phyloP scores from a whole-genome alignment of 2,113 vertebrate genomes.

The Pseudonaja textilis region DNA sequence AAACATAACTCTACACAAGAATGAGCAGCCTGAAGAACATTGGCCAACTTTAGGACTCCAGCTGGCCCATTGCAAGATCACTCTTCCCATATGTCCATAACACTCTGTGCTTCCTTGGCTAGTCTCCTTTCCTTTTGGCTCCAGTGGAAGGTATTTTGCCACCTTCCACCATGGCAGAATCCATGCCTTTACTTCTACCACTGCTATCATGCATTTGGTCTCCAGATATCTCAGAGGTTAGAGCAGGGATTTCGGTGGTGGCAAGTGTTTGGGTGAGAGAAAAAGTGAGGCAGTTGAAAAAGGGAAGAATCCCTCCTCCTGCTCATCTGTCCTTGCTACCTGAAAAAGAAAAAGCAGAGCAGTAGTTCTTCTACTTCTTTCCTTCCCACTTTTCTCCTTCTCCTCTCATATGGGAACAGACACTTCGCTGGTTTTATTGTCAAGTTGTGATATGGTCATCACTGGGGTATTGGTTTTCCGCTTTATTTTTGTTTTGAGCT shows the following conservation, averaged over 20 bases:
- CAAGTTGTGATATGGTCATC: background rate
- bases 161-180: background rate
- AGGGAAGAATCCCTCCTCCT: background rate
- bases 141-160: background rate
- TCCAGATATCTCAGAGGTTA: background rate
- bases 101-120: background rate
- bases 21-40: background rate
- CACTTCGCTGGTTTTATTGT: background rate
- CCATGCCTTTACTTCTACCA: background rate
- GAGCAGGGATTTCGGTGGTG: background rate
- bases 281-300: background rate
- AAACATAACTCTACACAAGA: background rate
- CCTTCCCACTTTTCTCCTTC: background rate
- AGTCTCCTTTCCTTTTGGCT: background rate
- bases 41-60: background rate
- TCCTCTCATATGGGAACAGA: background rate
- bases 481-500: background rate
- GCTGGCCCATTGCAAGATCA: background rate
- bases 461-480: background rate
- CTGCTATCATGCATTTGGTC: background rate
- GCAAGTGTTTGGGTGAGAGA: background rate
- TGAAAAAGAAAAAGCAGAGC: background rate
- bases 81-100: background rate
- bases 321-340: background rate
- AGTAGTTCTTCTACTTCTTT: background rate